Evolutionary conservation across 2,113 vertebrate species (phyloP), one percentile per base, ranked within the genome.

Genomic region (Arvicanthis niloticus): DNA sequence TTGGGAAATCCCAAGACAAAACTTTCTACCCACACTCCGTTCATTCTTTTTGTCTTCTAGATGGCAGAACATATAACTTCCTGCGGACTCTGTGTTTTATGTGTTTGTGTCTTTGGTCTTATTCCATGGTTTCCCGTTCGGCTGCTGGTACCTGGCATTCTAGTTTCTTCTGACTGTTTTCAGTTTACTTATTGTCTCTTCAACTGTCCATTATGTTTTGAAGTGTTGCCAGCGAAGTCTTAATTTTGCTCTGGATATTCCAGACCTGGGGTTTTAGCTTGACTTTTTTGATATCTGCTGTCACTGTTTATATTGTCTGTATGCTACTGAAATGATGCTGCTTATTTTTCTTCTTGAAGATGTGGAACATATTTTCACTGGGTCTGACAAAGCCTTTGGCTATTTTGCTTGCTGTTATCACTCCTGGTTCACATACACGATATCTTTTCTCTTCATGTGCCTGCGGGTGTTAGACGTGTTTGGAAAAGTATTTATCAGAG

Each of bases 401-500:
- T 85, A 10, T 72, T 85, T 88, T 78, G 51, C 5, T 93, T 91
- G 68, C 82, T 88, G 73, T 73, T 72, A 88, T 81, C n/a, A 51
- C 34, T 76, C 34, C 51, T 91, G 48, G 22, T 60, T 88, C 70
- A 89, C 48, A 17, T 26, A 29, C 40, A 26, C 86, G 42, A 31
- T 51, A 31, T 62, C 13, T 89, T 91, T 76, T 89, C 31, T 91
- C 21, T 42, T 88, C 24, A 78, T 58, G 19, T 86, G 87, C 77
- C 1, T 3, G 3, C 29, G 17, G 40, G 21, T 84, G 34, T 12
- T 78, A 40, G 81, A 81, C 4, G 77, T 15, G 4, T 77, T 93
- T 78, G 29, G 91, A 95, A 91, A 88, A 85, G 45, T 31, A 78
- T 91, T 95, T 95, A 72, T 58, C 34, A 48, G 40, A 88, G 84